Evolutionary conservation across 2,888 invertebrate genomes (phyloP).

Genomic region (Nesidiocoris tenuis): DNA sequence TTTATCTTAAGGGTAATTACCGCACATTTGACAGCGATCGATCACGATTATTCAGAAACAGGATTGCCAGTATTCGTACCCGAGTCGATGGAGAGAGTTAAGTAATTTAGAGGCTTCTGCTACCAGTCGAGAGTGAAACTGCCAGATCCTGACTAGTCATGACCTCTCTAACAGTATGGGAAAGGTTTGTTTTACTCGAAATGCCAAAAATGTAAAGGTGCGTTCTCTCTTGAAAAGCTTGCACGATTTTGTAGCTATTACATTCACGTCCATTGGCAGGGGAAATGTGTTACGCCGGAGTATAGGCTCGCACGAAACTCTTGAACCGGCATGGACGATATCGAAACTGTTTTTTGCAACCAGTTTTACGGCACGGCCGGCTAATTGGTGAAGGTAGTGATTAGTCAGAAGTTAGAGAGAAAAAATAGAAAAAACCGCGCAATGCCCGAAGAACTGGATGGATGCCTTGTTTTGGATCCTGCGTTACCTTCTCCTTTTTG

Average conservation of each 20-base stretch:
- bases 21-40: too few relatives aligned
- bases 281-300: not conserved
- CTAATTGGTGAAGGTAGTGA: conserved; percentile 39
- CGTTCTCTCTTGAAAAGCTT: not conserved
- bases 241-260: not conserved
- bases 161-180: not conserved
- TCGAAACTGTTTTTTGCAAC: conserved; percentile 24
- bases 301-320: not conserved
- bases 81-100: too few relatives aligned
- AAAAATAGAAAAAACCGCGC: not conserved
- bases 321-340: not conserved
- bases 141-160: not conserved
- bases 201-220: not conserved
- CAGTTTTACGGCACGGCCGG: conserved; percentile 33
- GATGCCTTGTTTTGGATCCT: not conserved
- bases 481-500: not conserved
- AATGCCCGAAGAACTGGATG: not conserved
- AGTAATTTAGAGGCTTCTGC: not conserved
- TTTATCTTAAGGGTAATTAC: too few relatives aligned
- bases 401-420: conserved; percentile 16
- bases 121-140: not conserved
- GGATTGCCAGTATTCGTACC: too few relatives aligned
- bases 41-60: too few relatives aligned
- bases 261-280: not conserved
- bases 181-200: not conserved